Percentiles rank a stretch among this genome's conserved stretches.
These are phyloP conservation scores for Paracyclopina nana DNA, from an alignment of 1,140 invertebrate genomes.

Conservation along the genomic window DNA sequence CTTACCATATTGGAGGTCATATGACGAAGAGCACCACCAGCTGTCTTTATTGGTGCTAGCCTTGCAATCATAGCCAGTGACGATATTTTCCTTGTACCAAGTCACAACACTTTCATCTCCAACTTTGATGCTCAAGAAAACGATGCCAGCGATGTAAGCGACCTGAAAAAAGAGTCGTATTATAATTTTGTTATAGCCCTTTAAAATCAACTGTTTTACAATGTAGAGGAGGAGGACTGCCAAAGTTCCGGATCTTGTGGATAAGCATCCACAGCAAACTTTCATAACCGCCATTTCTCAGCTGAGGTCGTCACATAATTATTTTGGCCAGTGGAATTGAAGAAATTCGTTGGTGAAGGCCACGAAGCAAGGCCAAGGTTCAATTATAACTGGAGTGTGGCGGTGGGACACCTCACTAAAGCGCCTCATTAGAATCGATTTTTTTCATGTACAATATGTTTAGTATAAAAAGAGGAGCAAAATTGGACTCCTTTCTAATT, in stretches of 20 bases:
- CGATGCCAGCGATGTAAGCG: not conserved
- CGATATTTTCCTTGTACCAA: not conserved
- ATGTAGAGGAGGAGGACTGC: not conserved
- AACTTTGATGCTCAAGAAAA: not conserved
- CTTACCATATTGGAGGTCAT: not conserved
- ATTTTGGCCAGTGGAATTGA: too few species aligned
- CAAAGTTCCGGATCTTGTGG: not conserved
- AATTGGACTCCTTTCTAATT: too few species aligned
- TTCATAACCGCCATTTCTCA: constrained; percentile 2
- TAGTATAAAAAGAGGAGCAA: too few species aligned
- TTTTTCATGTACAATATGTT: too few species aligned
- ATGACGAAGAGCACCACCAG: not conserved
- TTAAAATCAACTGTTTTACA: not conserved
- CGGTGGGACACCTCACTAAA: too few species aligned
- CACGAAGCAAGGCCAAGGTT: too few species aligned
- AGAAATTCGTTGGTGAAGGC: too few species aligned
- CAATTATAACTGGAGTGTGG: too few species aligned
- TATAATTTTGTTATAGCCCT: not conserved
- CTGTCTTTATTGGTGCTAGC: not conserved
- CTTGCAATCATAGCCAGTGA: not conserved
- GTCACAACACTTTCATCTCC: not conserved
- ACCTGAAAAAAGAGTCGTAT: not conserved
- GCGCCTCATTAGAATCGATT: too few species aligned
- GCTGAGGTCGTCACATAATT: not conserved
- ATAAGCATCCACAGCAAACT: not conserved